Percentiles rank a stretch among this genome's conserved stretches.
Evolutionary conservation across 2,113 vertebrate species (phyloP).

Genomic region (Bujurquina vittata): DNA sequence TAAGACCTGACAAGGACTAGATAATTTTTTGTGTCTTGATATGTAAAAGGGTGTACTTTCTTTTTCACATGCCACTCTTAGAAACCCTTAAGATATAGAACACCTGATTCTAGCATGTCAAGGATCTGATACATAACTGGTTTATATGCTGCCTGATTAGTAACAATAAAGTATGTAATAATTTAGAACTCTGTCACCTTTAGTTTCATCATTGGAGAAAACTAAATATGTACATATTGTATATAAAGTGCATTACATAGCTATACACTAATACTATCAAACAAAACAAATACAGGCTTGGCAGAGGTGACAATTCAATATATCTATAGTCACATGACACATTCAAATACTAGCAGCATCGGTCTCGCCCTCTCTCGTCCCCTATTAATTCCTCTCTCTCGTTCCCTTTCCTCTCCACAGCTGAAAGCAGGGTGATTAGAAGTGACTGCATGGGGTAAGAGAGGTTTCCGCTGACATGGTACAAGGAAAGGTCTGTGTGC

Average conservation of each 20-base stretch:
- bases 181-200: background rate
- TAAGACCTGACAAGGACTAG: no score
- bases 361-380: background rate
- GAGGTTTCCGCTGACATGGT: slow-evolving; percentile 39
- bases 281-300: background rate
- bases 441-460: slow-evolving; percentile 49
- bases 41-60: background rate
- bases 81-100: background rate
- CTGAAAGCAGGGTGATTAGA: slow-evolving; percentile 36
- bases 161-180: background rate
- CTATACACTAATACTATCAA: background rate
- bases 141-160: background rate
- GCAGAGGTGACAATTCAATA: background rate
- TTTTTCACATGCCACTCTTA: background rate
- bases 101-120: background rate
- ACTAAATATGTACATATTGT: background rate
- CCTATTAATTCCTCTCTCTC: background rate
- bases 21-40: no score
- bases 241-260: background rate
- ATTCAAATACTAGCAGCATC: slow-evolving; percentile 1
- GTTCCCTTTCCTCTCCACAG: background rate
- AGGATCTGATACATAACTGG: background rate
- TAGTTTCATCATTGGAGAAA: background rate
- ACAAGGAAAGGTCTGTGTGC: slow-evolving; percentile 47
- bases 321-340: background rate